phyloP scores from a whole-genome alignment of 2,797 vertebrate species.

The Myioborus miniatus region DNA sequence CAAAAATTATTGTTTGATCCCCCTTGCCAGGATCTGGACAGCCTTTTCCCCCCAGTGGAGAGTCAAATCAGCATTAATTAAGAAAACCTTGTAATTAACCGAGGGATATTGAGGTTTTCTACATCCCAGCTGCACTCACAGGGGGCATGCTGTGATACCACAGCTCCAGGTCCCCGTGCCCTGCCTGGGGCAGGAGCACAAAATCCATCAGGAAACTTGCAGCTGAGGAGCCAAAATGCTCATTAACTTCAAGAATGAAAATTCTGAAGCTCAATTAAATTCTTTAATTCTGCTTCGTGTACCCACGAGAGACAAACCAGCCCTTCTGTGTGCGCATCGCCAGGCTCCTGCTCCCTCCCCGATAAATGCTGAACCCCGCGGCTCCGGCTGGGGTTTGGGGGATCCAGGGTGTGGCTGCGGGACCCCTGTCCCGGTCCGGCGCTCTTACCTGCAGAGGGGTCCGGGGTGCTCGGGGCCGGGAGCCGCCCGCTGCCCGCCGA shows the following conservation, averaged over 20 bases:
- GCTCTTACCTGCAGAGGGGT: background rate
- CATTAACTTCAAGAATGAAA: background rate
- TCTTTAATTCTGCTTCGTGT: background rate
- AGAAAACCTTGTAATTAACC: background rate
- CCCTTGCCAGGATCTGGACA: background rate
- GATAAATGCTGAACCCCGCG: background rate
- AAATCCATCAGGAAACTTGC: background rate
- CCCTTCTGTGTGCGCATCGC: background rate
- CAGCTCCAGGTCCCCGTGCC: background rate
- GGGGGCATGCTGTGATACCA: rapidly evolving
- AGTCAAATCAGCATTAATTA: background rate
- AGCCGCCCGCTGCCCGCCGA: background rate
- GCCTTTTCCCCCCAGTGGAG: background rate
- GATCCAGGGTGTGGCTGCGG: background rate
- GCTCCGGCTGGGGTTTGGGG: background rate
- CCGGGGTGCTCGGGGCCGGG: background rate
- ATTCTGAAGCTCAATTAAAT: background rate
- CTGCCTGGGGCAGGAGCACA: background rate
- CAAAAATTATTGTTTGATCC: background rate
- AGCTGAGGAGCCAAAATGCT: background rate
- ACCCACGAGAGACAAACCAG: background rate
- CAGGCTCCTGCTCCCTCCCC: background rate
- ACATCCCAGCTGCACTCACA: background rate
- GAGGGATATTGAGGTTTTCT: background rate
- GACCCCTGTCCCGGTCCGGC: background rate